phyloP scores from a whole-genome alignment of 2,888 invertebrate species.

The Tetranychus truncatus region DNA sequence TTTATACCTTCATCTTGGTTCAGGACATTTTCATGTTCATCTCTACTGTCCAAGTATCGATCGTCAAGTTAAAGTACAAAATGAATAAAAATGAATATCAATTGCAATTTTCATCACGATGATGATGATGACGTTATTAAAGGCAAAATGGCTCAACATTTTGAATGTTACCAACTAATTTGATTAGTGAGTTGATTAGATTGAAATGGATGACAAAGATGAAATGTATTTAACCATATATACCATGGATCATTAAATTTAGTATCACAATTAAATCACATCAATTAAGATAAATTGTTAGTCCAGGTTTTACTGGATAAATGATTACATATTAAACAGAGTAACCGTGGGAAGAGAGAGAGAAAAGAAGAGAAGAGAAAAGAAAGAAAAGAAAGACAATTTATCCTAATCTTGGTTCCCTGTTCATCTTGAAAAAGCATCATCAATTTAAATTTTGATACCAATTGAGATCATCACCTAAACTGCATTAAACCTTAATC shows the following conservation, averaged over 20 bases:
- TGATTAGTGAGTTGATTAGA: conserved; percentile 1
- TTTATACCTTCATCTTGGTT: neutral
- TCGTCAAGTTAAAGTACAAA: too few species aligned
- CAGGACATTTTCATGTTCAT: neutral
- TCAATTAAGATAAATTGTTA: neutral
- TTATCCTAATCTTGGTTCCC: neutral
- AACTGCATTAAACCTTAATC: neutral
- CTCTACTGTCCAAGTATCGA: too few species aligned
- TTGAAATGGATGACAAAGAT: neutral
- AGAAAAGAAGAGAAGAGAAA: neutral
- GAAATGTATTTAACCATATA: conserved; percentile 1
- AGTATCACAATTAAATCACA: neutral
- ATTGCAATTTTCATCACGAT: too few species aligned
- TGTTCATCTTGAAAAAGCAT: neutral
- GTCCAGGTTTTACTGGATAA: neutral
- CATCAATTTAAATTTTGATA: neutral
- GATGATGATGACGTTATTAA: too few species aligned
- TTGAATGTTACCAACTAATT: neutral
- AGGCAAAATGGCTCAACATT: too few species aligned
- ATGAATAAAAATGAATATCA: too few species aligned
- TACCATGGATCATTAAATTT: neutral
- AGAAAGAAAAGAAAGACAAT: neutral
- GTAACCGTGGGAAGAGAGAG: neutral
- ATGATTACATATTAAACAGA: neutral
- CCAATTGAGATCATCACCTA: neutral